Base-by-base conservation (phyloP, 1,140 invertebrate species). In the Neodiprion lecontei region DNA sequence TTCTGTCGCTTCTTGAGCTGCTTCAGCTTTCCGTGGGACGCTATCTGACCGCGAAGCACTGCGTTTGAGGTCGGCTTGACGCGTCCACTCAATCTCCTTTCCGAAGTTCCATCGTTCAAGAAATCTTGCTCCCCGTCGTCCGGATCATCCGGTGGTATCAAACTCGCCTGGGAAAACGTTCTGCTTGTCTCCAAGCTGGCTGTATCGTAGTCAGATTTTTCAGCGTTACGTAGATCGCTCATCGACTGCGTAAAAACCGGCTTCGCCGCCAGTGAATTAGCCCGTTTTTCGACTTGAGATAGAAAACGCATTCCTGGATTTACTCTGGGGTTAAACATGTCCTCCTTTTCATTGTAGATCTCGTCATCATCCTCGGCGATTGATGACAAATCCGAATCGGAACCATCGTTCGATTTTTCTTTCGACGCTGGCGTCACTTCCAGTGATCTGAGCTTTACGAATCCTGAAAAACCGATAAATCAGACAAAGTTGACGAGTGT, bases 371-470 rank as follows among this genome's bases (percentile, higher is more conserved):
- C 12, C 17, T 81, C 78, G 0, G 28, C 69, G 17, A 75, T 80
- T 10, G 74, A 78, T 3, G 79, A 78, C 47, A 78, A 48, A 3
- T 75, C 71, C 7, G 73, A 28, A 8, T 79, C 50, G 1, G 53
- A 61, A 61, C 88, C 85, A 76, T 87, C 85, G 0, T 79, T 82
- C 9, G 82, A 70, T 0, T 77, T 80, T 49, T 87, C 89, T 76
- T 87, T 88, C 72, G 47, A 10, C 1, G 75, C 70, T 0, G 76
- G 74, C 11, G 88, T 82, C 21, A 90, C 86, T 75, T 91, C 89
- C 67, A 90, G 76, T 75, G 88, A 85, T 74, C 88, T 89, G 14
- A 92, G 83, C 74, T 89, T 88, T 4, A 91, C 87, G 72, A 89
- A 91, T n/a, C 91, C 91, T 92, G 81, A 3, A 23, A 69, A 85